A percentile compares a stretch with the other conserved stretches of the same genome.
Evolutionary conservation across 2,797 vertebrate species (phyloP).

Genomic region (Lemur catta): DNA sequence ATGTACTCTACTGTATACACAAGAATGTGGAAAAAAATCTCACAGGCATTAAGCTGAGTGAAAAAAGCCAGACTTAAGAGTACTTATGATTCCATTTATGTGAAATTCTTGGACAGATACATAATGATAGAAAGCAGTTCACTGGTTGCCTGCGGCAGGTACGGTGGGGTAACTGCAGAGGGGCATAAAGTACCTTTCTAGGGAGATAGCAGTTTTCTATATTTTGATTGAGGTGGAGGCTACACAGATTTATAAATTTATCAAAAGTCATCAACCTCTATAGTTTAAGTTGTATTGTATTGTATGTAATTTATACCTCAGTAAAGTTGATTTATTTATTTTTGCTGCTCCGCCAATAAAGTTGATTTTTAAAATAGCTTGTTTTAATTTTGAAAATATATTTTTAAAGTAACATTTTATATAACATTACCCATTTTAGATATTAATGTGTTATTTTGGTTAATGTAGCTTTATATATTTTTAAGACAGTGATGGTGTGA

Average conservation of each 20-base stretch:
- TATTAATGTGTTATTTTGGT: neutral
- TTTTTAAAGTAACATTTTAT: neutral
- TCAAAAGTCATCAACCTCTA: neutral
- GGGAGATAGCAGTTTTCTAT: neutral
- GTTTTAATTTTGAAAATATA: neutral
- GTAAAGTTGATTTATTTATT: neutral
- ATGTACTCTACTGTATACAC: neutral
- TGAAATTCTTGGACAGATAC: neutral
- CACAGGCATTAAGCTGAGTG: neutral
- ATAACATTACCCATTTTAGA: constrained; percentile 13
- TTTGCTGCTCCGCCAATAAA: neutral
- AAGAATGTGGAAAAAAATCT: neutral
- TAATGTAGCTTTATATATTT: neutral
- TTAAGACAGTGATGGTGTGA: neutral
- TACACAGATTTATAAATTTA: neutral
- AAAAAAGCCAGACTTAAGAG: neutral
- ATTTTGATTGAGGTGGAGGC: neutral
- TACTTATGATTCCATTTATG: constrained; percentile 1
- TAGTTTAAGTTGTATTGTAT: constrained; percentile 29
- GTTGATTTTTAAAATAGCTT: neutral
- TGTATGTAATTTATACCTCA: neutral
- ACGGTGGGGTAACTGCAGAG: neutral
- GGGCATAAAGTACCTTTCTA: neutral
- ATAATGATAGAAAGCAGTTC: neutral
- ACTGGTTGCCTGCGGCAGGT: neutral